Base-by-base conservation (phyloP, 2,888 invertebrate genomes). In the Germaria angustata region DNA sequence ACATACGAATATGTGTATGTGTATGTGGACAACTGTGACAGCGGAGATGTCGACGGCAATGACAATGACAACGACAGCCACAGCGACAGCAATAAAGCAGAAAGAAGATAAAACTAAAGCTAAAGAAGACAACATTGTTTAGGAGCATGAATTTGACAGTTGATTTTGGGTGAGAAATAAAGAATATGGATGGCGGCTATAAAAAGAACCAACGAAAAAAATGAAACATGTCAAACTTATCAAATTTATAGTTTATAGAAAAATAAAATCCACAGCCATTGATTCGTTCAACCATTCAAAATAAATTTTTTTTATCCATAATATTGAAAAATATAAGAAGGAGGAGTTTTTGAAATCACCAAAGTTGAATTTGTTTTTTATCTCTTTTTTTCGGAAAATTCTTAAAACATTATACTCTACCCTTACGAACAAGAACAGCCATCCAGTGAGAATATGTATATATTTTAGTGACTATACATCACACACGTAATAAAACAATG, bases 401-500 rank as follows among this genome's bases (percentile, higher is more conserved):
- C 15, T 66, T 28, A 68, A 46, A 71, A 72, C 61, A 41, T 61
- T 66, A 66, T 24, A 13, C 24, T 66, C 24, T 55, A 49, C 34
- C 20, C 5, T 39, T 65, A 55, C 34, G 24, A 49, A 73, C 41
- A 44, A 53, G 1, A 44, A 41, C n/a, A 34, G 9, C 24, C 53
- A 69, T 55, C 24, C 36, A 71, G 13, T 63, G 72, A 61, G 61
- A 61, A 57, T 57, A 13, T 44, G 5, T 22, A 59, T 39, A 24
- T 34, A 75, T 68, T 53, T 73, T 61, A 73, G 73, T 73, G 59
- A 73, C 78, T 78, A 63, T 79, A 79, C 79, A 79, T 79, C 82
- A 86, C 86, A 87, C 85, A 86, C 87, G 87, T 88, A 87, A 89
- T 90, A 89, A 90, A 90, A 90, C 91, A 90, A 90, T 91, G 91